phyloP scores from a whole-genome alignment of 1,140 invertebrate species.

The Caenorhabditis elegans region DNA sequence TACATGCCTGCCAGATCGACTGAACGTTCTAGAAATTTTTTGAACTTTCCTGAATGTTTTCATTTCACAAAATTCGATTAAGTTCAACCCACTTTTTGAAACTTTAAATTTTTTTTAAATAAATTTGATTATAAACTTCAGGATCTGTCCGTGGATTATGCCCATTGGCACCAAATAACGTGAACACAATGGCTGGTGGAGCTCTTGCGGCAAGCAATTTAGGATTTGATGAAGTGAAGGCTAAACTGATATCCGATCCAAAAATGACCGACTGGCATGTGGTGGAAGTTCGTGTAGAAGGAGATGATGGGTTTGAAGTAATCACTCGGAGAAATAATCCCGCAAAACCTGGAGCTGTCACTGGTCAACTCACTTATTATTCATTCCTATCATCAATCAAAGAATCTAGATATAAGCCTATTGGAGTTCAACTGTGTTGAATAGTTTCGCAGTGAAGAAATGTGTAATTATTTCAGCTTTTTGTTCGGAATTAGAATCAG shows the following conservation, averaged over 20 bases:
- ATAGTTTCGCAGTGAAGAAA: not conserved
- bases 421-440: not conserved
- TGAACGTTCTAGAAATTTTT: no score
- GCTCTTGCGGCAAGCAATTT: constrained; percentile 71
- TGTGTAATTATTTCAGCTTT: not conserved
- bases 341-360: constrained; percentile 70
- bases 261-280: constrained; percentile 71
- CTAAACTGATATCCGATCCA: constrained; percentile 71
- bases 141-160: constrained; percentile 71
- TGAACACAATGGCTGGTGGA: constrained; percentile 69
- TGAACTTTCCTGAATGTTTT: no score
- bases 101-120: no score
- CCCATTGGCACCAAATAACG: constrained; percentile 73
- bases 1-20: no score
- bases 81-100: no score
- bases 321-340: constrained; percentile 71
- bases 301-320: constrained; percentile 70
- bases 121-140: no score
- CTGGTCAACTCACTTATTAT: constrained; percentile 71
- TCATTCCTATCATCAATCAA: constrained; percentile 71
- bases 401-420: constrained; percentile 50
- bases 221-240: constrained; percentile 72
- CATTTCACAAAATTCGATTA: no score
- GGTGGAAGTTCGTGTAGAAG: constrained; percentile 71
- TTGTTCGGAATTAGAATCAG: no score